Conservation (phyloP, 2,797 vertebrate genomes). For the Oceanodroma leucorhoa region DNA sequence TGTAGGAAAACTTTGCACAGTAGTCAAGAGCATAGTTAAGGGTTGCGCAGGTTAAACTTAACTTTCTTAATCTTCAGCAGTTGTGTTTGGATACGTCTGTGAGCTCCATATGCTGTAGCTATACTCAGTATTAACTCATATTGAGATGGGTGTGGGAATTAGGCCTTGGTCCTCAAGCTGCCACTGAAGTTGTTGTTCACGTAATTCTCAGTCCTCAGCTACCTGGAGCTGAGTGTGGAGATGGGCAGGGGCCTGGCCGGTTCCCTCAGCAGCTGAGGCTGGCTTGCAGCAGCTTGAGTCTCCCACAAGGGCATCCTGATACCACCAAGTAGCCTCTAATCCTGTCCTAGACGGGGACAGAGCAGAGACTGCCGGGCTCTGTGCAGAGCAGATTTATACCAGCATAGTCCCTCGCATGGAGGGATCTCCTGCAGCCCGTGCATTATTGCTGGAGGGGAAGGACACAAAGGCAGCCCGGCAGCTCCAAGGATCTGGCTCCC, state of each 20-base stretch:
- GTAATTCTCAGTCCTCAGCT: background rate
- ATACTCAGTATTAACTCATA: background rate
- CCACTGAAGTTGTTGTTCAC: background rate
- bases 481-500: background rate
- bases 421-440: background rate
- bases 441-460: background rate
- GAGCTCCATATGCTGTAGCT: background rate
- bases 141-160: background rate
- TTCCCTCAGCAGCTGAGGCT: background rate
- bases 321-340: background rate
- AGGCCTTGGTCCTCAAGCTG: background rate
- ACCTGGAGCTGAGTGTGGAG: background rate
- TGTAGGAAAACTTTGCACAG: background rate
- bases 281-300: background rate
- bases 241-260: background rate
- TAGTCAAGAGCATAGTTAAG: background rate
- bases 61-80: background rate
- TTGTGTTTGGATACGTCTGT: background rate
- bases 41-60: background rate
- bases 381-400: background rate
- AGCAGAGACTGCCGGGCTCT: rapidly evolving
- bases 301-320: background rate
- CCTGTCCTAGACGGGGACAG: background rate
- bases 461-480: background rate
- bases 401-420: background rate